Percentiles rank a stretch among this genome's conserved stretches.
Conservation (phyloP, 1,140 invertebrate species). For the Drosophila miranda region DNA sequence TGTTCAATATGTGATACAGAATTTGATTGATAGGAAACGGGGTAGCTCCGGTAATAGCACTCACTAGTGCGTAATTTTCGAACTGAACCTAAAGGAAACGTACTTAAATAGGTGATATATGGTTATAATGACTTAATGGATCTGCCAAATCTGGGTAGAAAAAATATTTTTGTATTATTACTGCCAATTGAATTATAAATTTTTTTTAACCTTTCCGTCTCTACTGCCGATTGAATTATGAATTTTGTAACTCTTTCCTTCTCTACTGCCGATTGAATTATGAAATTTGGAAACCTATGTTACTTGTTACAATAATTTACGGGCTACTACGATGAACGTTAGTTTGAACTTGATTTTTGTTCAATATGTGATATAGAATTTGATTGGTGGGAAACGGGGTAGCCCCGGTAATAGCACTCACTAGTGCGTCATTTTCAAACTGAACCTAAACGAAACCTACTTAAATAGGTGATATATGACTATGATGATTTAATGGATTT, state of each 20-base stretch:
- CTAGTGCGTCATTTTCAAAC: slow-evolving; percentile 1
- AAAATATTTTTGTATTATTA: no score
- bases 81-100: slow-evolving; percentile 34
- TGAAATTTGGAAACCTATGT: no score
- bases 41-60: neutral
- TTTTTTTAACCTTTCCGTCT: no score
- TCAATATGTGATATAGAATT: slow-evolving; percentile 15
- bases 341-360: slow-evolving; percentile 9
- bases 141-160: no score
- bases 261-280: neutral
- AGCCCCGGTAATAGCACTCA: slow-evolving; percentile 1
- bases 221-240: no score
- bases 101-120: slow-evolving; percentile 37
- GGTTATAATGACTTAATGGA: neutral
- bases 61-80: neutral
- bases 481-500: neutral
- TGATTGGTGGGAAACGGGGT: slow-evolving; percentile 2
- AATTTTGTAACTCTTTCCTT: slow-evolving; percentile 11
- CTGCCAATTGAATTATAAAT: no score
- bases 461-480: slow-evolving; percentile 37
- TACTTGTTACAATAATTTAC: no score
- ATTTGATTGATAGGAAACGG: slow-evolving; percentile 9
- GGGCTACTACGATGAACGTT: slow-evolving; percentile 13
- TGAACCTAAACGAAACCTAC: slow-evolving; percentile 30
- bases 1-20: slow-evolving; percentile 11